Evolutionary conservation across 1,140 invertebrate genomes (phyloP), one percentile per base, ranked within the genome.

Genomic region (Drosophila micromelanica): DNA sequence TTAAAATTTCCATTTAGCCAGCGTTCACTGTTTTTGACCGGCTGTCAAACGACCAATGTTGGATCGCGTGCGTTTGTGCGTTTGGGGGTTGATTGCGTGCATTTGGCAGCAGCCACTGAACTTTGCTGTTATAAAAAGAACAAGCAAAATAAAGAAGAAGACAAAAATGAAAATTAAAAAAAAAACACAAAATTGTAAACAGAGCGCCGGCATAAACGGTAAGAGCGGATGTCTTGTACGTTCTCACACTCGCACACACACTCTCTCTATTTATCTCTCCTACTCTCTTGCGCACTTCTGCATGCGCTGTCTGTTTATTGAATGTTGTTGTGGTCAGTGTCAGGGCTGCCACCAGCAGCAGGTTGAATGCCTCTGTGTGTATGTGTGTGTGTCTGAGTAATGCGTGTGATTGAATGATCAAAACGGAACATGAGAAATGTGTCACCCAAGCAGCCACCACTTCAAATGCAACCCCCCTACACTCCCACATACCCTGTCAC

Each of bases 281-380:
- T 8, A 35, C 7, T 35, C 32, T 35, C 8, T 35, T 9, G 6
- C 7, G 32, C 7, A 35, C 7, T 35, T n/a, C 32, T 55, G 49
- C 45, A 27, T 30, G 30, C 65, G 30, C 20, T 73, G 63, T 59
- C 71, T 69, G 49, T 42, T 37, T 42, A 32, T 11, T 59, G 30
- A 52, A 61, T 73, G 84, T 85, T 87, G 86, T 71, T 86, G 81
- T 87, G 82, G 82, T 87, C 82, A 87, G 82, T 86, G 82, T 86
- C 82, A 86, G 82, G 85, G 82, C 73, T 74, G 68, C 13, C 75
- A 60, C 65, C 61, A 48, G 68, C 75, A 78, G 76, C 75, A 84
- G 76, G 72, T 76, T 74, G 62, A 69, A 64, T 43, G 35, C 20
- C 32, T 17, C 12, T 48, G 43, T 40, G 15, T n/a, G 59, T 38